phyloP scores from a whole-genome alignment of 1,140 invertebrate genomes.

The Drosophila pseudoananassae region DNA sequence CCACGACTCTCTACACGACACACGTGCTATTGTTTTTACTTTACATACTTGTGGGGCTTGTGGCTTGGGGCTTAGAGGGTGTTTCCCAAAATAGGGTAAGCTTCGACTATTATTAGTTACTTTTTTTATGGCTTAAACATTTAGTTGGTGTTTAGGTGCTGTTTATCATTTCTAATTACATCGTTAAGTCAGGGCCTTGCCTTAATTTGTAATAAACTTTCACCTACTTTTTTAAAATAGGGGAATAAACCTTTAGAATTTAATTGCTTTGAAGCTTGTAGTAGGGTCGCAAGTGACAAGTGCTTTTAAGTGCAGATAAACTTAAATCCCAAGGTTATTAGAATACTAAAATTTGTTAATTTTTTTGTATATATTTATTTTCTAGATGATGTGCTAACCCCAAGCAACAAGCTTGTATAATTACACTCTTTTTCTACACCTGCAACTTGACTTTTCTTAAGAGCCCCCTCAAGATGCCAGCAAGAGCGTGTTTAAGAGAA shows the following conservation, averaged over 20 bases:
- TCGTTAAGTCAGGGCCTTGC: background rate
- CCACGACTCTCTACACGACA: conserved; percentile 12
- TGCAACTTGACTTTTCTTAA: conserved; percentile 20
- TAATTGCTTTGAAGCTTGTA: background rate
- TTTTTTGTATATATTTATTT: background rate
- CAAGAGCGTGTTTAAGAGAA: conserved; percentile 32
- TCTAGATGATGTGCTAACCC: background rate
- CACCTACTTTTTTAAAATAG: background rate
- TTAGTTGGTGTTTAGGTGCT: background rate
- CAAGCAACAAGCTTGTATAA: conserved; percentile 25
- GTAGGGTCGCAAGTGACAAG: background rate
- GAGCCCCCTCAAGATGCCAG: conserved; percentile 21
- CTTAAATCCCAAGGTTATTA: background rate
- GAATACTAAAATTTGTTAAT: background rate
- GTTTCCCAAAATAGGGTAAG: background rate
- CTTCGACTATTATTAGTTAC: background rate
- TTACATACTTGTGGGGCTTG: background rate
- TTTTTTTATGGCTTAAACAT: background rate
- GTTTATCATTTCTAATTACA: too few relatives aligned
- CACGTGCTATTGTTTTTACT: background rate
- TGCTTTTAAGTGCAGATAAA: background rate
- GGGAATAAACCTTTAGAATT: background rate
- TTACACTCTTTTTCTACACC: conserved; percentile 25
- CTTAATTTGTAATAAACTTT: background rate
- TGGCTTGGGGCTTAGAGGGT: background rate